A percentile compares a stretch with the other conserved stretches of the same genome.
These are phyloP conservation scores for Acanthosepion lycidas DNA, from an alignment of 2,888 invertebrate species.

Conservation along the genomic window DNA sequence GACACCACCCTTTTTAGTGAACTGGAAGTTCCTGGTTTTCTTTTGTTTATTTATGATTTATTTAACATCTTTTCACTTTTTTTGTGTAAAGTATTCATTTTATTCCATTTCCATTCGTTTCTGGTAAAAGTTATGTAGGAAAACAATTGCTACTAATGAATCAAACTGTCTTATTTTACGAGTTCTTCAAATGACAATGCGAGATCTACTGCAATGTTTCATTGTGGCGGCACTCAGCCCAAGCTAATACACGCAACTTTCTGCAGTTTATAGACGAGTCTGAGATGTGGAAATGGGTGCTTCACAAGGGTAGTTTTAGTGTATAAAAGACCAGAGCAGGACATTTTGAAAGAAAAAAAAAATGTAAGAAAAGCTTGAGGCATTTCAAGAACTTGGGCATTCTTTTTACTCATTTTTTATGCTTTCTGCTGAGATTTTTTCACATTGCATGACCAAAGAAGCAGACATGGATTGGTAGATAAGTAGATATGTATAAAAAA, in stretches of 20 bases:
- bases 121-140: neutral
- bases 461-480: neutral
- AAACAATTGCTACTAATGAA: constrained; percentile 10
- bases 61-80: too few species aligned
- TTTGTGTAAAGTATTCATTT: neutral
- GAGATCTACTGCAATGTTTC: neutral
- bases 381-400: neutral
- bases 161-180: constrained; percentile 22
- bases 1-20: neutral
- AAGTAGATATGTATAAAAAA: too few species aligned
- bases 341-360: neutral
- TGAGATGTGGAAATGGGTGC: neutral
- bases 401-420: neutral
- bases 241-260: neutral
- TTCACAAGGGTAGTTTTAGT: neutral
- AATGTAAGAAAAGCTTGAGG: neutral
- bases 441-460: neutral
- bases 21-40: neutral
- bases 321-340: neutral
- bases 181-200: neutral
- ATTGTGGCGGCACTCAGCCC: neutral
- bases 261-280: neutral
- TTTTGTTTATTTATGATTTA: too few species aligned
- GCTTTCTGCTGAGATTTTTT: neutral
- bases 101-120: neutral